Percentiles rank a stretch among this genome's conserved stretches.
Conservation (phyloP, 37 sponge, comb jelly and placozoan genomes). For the Aphrocallistes beatrix region DNA sequence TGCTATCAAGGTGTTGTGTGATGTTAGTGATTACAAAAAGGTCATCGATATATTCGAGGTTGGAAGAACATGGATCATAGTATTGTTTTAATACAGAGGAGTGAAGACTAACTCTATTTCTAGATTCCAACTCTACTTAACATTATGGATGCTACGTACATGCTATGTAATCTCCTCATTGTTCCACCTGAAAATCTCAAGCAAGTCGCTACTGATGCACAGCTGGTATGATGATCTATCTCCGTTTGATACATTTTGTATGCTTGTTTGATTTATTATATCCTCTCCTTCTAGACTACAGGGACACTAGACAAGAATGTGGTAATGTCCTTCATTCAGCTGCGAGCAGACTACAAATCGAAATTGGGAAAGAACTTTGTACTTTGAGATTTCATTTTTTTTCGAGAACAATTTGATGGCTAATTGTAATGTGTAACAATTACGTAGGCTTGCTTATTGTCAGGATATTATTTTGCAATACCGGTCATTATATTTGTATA, state of each 20-base stretch:
- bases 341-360: neutral
- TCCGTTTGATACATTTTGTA: neutral
- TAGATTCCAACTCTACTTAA: constrained; percentile 4
- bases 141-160: constrained; percentile 7
- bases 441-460: too few species aligned
- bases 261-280: neutral
- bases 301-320: constrained; percentile 16
- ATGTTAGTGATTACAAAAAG: constrained; percentile 65
- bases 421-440: too few species aligned
- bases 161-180: neutral
- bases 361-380: constrained; percentile 16
- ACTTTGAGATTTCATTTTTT: neutral
- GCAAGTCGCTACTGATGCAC: neutral
- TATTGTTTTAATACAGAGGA: too few species aligned
- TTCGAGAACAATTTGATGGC: too few species aligned
- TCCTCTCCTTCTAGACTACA: neutral
- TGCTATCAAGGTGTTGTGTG: constrained; percentile 66
- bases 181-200: neutral
- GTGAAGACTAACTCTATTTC: neutral
- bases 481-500: too few species aligned
- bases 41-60: constrained; percentile 62
- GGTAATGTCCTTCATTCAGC: neutral
- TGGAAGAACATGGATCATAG: too few species aligned
- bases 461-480: too few species aligned
- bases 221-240: neutral